phyloP scores from a whole-genome alignment of 2,113 vertebrate species.

The Neolamprologus variostigma region DNA sequence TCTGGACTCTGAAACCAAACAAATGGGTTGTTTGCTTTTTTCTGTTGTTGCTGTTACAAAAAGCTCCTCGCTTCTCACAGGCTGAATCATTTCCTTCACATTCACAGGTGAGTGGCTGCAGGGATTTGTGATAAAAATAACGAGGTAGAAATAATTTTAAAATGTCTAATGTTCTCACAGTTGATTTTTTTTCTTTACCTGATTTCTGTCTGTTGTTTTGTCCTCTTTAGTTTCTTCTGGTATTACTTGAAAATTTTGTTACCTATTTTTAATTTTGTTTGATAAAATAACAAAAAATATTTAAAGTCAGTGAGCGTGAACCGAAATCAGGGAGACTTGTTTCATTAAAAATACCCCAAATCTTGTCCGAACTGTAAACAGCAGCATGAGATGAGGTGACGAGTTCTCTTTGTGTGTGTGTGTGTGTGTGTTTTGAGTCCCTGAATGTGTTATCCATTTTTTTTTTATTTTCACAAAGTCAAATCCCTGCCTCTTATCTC shows the following conservation, averaged over 20 bases:
- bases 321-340: background rate
- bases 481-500: background rate
- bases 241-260: background rate
- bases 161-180: background rate
- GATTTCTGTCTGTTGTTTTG: background rate
- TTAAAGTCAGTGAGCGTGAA: background rate
- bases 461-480: background rate
- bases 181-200: background rate
- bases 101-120: slow-evolving; percentile 1
- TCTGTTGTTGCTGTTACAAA: background rate
- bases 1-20: slow-evolving; percentile 36
- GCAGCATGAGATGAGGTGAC: background rate
- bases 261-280: background rate
- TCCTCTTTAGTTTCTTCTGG: background rate
- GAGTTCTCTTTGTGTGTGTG: background rate
- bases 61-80: background rate
- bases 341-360: background rate
- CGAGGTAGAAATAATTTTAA: background rate
- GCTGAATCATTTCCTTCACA: background rate
- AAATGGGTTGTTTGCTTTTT: background rate
- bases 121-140: background rate
- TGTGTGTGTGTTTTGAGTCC: background rate
- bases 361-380: background rate
- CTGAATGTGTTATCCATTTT: background rate
- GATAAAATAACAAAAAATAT: background rate